phyloP scores from a whole-genome alignment of 2,113 vertebrate genomes.

The Bombycilla garrulus region DNA sequence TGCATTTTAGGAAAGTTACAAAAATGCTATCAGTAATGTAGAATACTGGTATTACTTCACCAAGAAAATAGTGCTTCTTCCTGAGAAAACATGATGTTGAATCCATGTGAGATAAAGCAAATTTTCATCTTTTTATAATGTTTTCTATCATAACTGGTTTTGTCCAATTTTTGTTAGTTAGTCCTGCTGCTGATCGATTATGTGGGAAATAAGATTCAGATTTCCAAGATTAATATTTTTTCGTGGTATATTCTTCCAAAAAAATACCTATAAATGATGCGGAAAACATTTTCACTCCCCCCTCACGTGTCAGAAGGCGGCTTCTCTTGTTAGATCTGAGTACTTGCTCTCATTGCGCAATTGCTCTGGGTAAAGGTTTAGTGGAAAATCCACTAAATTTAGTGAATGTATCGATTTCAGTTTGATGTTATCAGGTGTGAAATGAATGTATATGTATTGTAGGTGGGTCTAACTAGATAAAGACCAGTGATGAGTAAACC shows the following conservation, averaged over 20 bases:
- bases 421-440: not conserved
- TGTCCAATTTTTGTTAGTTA: not conserved
- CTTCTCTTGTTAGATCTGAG: not conserved
- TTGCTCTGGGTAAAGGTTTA: not conserved
- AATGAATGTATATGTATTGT: not conserved
- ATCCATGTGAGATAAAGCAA: not conserved
- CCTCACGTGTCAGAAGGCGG: not conserved
- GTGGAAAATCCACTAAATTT: not conserved
- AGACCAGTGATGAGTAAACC: not conserved
- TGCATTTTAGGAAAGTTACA: not conserved
- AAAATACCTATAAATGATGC: not conserved
- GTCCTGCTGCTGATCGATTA: not conserved
- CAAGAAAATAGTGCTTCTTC: not conserved
- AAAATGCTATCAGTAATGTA: not conserved
- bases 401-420: not conserved
- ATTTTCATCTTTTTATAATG: not conserved
- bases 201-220: not conserved
- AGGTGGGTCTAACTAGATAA: not conserved
- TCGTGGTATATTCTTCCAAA: not conserved
- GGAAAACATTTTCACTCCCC: not conserved
- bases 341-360: not conserved
- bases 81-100: not conserved
- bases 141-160: not conserved
- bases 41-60: not conserved
- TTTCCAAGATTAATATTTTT: not conserved